Conservation (phyloP, 2,888 invertebrate species). For the Xanthorhoe designata region DNA sequence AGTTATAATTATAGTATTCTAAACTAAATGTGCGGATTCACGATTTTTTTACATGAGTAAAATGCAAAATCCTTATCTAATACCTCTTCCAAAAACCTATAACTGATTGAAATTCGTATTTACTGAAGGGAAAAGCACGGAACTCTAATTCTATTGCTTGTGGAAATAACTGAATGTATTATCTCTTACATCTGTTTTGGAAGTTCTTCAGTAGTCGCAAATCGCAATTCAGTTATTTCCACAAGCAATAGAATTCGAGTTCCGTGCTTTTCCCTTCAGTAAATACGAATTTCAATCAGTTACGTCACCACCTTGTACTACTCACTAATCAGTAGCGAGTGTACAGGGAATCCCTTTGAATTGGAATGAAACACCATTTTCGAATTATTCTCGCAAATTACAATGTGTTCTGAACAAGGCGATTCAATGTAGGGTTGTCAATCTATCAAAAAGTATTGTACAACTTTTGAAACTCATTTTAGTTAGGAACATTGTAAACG, state of each 20-base stretch:
- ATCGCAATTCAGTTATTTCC: background rate
- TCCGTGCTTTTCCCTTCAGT: background rate
- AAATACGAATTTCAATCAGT: slow-evolving; percentile 14
- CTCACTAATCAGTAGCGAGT: slow-evolving; percentile 35
- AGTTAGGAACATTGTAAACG: no score
- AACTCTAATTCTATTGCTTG: background rate
- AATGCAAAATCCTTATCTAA: no score
- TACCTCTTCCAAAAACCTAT: no score
- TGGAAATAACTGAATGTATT: background rate
- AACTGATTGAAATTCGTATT: slow-evolving; percentile 13
- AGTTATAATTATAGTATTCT: no score
- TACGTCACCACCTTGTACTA: slow-evolving; percentile 12
- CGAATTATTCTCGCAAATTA: slow-evolving; percentile 39
- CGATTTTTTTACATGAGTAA: no score
- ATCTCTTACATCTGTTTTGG: background rate
- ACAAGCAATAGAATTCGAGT: background rate
- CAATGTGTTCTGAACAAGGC: slow-evolving; percentile 35
- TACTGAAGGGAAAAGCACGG: background rate
- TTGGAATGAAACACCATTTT: slow-evolving; percentile 35
- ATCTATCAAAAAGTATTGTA: slow-evolving; percentile 26
- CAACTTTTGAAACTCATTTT: background rate
- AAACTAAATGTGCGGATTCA: no score
- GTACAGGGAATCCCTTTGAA: slow-evolving; percentile 30
- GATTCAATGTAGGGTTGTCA: slow-evolving; percentile 26
- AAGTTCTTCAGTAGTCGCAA: background rate